Evolutionary conservation across 2,113 vertebrate genomes (phyloP), one percentile per base, ranked within the genome.

Genomic region (Gavialis gangeticus): DNA sequence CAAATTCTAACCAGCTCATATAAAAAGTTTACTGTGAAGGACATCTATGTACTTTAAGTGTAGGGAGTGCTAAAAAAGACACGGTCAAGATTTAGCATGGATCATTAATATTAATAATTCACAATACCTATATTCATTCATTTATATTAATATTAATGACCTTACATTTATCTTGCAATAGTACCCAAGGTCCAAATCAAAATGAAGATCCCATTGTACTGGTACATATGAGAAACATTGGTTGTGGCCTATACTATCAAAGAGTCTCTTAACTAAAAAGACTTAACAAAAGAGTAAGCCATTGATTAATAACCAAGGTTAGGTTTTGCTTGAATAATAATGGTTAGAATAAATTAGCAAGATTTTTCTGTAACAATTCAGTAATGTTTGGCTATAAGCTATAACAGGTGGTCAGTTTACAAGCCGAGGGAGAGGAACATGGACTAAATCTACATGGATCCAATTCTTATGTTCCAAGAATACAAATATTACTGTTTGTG

Each of bases 1-100:
- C 78, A 93, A 97, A 92, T 87, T 87, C 92, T 84, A 87, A 93
- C 89, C 87, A 95, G 96, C 82, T 71, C 55, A 81, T 91, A 28
- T 83, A 34, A 92, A 67, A 77, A 91, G 56, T 84, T 59, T 86
- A 80, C 75, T 89, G 80, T 22, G 63, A 94, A 95, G 93, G 77
- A 93, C 83, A 46, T 91, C 73, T 28, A 17, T 86, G 56, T 46
- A 15, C 66, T 54, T 88, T 91, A 80, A 59, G 21, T 25, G 60
- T 60, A 18, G 10, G 27, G 27, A 59, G 56, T 71, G 24, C 81
- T 85, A 81, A 66, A 82, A 81, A 88, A 79, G 82, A 78, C 34
- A 69, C n/a, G 12, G 10, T 71, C 27, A 88, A 28, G n/a, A 87
- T 56, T 18, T 71, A 58, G 12, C 34, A 62, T 6, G 12, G 64